These are phyloP conservation scores for Epizoanthus stellaris DNA, from an alignment of 92 coral and sea anemone species.

Conservation along the genomic window DNA sequence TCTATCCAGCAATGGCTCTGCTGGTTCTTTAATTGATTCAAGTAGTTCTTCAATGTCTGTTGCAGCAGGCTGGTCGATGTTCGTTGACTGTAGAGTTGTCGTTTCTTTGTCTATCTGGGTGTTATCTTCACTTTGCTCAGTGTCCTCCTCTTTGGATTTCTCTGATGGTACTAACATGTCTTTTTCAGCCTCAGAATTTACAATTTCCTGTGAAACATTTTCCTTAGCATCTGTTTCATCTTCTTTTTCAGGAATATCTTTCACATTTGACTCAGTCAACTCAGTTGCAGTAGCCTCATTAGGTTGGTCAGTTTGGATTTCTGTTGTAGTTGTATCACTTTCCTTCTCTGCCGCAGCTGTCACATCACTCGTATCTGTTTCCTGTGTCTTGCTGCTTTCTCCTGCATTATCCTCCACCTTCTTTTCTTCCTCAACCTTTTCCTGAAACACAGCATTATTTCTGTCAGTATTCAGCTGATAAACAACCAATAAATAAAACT, in stretches of 20 bases:
- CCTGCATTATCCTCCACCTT: background rate
- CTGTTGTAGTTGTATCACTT: background rate
- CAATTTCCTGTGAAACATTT: slow-evolving; percentile 21
- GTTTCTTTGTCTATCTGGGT: slow-evolving; percentile 9
- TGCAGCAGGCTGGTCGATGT: slow-evolving; percentile 10
- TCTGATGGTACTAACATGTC: slow-evolving; percentile 19
- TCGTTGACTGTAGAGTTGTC: background rate
- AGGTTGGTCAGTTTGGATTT: background rate
- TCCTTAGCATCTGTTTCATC: background rate
- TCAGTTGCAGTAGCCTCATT: background rate
- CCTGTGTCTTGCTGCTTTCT: background rate
- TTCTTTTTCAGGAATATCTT: slow-evolving; percentile 9
- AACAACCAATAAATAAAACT: background rate
- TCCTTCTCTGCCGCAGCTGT: background rate
- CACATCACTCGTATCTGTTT: background rate
- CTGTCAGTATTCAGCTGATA: background rate
- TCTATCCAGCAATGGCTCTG: background rate
- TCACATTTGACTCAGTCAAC: background rate
- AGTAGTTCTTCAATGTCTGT: slow-evolving; percentile 12
- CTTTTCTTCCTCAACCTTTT: slow-evolving; percentile 10
- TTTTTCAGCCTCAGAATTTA: slow-evolving; percentile 1
- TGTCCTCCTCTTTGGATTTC: slow-evolving; percentile 20
- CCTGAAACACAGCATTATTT: no score
- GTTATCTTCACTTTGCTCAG: slow-evolving; percentile 9
- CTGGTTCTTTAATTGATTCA: slow-evolving; percentile 38